These are phyloP conservation scores for Nesometra sesokonis DNA, from an alignment of 35 echinoderm and acorn worm genomes.

Conservation along the genomic window DNA sequence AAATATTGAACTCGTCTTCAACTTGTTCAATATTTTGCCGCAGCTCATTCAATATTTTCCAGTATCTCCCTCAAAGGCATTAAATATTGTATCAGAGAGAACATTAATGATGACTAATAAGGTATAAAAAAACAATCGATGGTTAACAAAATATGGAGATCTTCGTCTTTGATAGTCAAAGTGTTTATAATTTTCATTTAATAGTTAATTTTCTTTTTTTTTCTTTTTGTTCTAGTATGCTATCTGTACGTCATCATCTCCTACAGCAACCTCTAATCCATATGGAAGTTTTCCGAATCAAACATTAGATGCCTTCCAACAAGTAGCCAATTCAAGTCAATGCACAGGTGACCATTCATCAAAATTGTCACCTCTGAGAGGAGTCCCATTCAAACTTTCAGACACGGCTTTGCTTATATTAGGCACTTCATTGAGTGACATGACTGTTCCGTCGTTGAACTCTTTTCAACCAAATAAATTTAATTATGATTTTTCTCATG, in stretches of 20 bases:
- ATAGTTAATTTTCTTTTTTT: background rate
- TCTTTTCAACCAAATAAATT: background rate
- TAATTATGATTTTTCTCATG: background rate
- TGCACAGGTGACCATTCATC: background rate
- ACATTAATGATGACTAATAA: no score
- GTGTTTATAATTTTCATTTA: no score
- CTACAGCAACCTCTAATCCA: background rate
- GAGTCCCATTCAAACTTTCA: background rate
- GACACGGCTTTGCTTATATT: background rate
- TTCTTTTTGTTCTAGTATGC: background rate
- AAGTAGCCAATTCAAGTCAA: background rate
- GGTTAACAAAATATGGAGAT: no score
- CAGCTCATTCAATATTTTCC: no score
- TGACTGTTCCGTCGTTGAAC: background rate
- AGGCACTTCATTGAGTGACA: background rate
- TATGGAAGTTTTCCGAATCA: background rate
- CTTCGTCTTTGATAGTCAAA: no score
- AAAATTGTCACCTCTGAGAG: background rate
- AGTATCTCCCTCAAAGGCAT: no score
- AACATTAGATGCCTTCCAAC: background rate
- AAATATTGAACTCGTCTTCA: no score
- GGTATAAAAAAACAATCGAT: no score
- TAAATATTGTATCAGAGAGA: no score
- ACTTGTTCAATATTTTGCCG: no score
- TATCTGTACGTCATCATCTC: background rate